These are phyloP conservation scores for Silurus glanis DNA, from an alignment of 2,113 vertebrate genomes.

Conservation along the genomic window DNA sequence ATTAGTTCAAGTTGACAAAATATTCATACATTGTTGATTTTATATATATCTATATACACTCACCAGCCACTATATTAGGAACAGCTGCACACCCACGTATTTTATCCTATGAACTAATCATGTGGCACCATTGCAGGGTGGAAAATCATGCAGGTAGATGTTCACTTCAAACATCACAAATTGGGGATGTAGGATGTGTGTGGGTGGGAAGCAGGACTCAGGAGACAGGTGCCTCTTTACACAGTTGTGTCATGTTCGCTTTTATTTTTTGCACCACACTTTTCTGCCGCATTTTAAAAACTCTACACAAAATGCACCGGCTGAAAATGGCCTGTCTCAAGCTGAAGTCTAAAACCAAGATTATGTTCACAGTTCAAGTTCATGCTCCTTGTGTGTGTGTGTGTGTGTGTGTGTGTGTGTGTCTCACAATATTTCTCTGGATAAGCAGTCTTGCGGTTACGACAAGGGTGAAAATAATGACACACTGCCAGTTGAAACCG, in stretches of 20 bases:
- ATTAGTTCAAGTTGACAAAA: neutral
- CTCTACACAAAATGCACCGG: neutral
- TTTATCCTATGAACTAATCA: no score
- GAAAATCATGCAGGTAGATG: neutral
- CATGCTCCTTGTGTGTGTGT: no score
- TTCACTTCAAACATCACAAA: neutral
- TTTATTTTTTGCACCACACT: neutral
- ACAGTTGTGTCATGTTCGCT: neutral
- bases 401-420: no score
- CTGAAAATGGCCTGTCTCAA: neutral
- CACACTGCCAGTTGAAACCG: no score
- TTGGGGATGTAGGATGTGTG: neutral
- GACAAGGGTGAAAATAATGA: no score
- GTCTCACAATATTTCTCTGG: no score
- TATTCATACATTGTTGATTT: neutral
- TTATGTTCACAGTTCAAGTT: no score
- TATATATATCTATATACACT: neutral
- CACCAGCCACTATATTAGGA: neutral
- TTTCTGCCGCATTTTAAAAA: neutral
- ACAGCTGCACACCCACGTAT: neutral
- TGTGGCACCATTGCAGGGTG: no score
- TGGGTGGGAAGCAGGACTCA: neutral
- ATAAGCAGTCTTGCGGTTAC: no score
- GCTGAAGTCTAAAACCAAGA: neutral
- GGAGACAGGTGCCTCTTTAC: neutral